A percentile compares a stretch with the other conserved stretches of the same genome.
These are phyloP conservation scores for Synanthedon tipuliformis DNA, from an alignment of 2,888 invertebrate genomes.

Conservation along the genomic window DNA sequence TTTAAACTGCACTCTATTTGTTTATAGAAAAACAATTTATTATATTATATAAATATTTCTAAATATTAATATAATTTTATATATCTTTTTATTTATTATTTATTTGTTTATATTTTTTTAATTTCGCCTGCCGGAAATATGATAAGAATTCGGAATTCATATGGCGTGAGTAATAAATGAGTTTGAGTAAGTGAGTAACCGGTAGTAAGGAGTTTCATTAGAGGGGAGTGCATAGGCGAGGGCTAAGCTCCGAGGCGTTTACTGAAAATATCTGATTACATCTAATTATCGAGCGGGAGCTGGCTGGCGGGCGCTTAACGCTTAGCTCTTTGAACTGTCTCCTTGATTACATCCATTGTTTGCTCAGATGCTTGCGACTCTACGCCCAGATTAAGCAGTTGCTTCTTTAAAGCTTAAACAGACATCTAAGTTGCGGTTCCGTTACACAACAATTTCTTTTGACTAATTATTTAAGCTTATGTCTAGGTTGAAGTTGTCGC, in stretches of 20 bases:
- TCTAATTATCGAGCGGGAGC: slow-evolving; percentile 55
- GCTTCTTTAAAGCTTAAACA: not conserved
- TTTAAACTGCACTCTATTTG: too few relatives aligned
- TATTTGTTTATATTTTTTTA: too few relatives aligned
- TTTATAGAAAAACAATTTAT: too few relatives aligned
- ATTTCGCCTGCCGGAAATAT: too few relatives aligned
- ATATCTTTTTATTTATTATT: too few relatives aligned
- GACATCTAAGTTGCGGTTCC: not conserved
- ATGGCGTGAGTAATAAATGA: not conserved
- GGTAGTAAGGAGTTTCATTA: slow-evolving; percentile 44
- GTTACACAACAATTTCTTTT: too few relatives aligned
- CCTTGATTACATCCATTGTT: slow-evolving; percentile 56
- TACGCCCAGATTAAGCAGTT: not conserved
- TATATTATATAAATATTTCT: too few relatives aligned
- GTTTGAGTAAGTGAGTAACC: slow-evolving; percentile 1
- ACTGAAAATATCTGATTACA: slow-evolving; percentile 69
- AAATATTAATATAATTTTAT: too few relatives aligned
- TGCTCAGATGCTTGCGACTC: slow-evolving; percentile 8
- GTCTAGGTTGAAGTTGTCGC: too few relatives aligned
- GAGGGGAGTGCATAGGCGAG: slow-evolving; percentile 46
- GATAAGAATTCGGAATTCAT: too few relatives aligned
- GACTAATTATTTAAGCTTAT: too few relatives aligned
- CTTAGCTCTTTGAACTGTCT: slow-evolving; percentile 21
- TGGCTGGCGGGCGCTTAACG: slow-evolving; percentile 22
- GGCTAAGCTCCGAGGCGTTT: slow-evolving; percentile 39